Evolutionary conservation across 2,888 invertebrate genomes (phyloP).

Genomic region (Iphiclides podalirius): DNA sequence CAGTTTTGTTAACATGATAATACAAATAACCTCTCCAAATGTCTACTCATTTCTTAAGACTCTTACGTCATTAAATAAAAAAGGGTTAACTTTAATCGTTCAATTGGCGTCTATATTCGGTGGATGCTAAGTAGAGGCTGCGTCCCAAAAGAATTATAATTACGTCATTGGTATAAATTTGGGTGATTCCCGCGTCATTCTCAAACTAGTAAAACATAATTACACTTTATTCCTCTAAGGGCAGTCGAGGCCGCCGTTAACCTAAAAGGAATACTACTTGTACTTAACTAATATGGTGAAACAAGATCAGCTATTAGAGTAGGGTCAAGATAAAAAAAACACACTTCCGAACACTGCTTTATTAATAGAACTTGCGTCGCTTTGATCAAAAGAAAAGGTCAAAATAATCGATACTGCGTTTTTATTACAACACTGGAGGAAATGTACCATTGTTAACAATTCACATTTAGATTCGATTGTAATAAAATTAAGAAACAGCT

Average conservation of each 20-base stretch:
- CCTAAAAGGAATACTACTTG: too few relatives aligned
- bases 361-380: conserved; percentile 6
- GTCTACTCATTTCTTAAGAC: not conserved
- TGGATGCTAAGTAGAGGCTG: conserved; percentile 23
- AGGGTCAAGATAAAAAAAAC: conserved; percentile 24
- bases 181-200: conserved; percentile 58
- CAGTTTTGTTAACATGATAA: conserved; percentile 1
- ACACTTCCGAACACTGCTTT: conserved; percentile 17
- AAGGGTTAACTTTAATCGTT: too few relatives aligned
- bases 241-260: conserved; percentile 55
- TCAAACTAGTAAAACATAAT: conserved; percentile 36
- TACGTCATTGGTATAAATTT: conserved; percentile 66
- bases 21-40: conserved; percentile 5
- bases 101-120: conserved; percentile 22
- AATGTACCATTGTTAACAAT: conserved; percentile 11
- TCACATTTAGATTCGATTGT: conserved; percentile 6
- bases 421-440: not conserved
- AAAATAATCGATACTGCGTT: conserved; percentile 10
- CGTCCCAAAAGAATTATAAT: conserved; percentile 34
- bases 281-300: conserved; percentile 44
- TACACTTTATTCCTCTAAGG: conserved; percentile 57
- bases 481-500: not conserved
- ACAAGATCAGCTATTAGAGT: conserved; percentile 33
- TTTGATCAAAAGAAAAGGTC: conserved; percentile 16
- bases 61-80: conserved; percentile 13